These are phyloP conservation scores for Porites australiensis DNA, from an alignment of 64 coral and sea anemone genomes.

Conservation along the genomic window DNA sequence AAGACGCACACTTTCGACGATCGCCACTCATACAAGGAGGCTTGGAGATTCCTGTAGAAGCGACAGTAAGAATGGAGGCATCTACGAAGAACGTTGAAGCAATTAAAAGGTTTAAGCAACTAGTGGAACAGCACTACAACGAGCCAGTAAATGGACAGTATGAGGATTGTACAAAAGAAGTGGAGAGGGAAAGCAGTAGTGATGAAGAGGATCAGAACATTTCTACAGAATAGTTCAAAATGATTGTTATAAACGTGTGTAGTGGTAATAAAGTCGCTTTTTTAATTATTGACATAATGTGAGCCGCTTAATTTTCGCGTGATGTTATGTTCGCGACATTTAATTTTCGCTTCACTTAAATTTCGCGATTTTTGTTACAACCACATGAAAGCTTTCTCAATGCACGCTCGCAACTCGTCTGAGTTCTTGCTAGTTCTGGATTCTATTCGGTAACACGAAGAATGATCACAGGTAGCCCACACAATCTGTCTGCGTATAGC, in stretches of 20 bases:
- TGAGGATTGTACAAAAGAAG: slow-evolving; percentile 40
- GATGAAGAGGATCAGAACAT: slow-evolving; percentile 47
- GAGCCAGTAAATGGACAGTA: slow-evolving; percentile 21
- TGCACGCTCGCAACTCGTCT: no score
- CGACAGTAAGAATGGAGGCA: slow-evolving; percentile 60
- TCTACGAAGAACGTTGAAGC: slow-evolving; percentile 48
- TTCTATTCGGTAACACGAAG: no score
- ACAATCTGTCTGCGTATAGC: no score
- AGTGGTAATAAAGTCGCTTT: not conserved
- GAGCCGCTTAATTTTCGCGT: not conserved
- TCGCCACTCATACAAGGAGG: slow-evolving; percentile 70
- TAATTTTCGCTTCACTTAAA: no score
- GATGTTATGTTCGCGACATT: no score
- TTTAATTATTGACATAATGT: slow-evolving; percentile 22
- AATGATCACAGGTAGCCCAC: no score
- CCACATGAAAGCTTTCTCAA: no score
- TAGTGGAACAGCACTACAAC: slow-evolving; percentile 55
- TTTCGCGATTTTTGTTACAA: slow-evolving; percentile 33
- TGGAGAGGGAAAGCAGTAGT: slow-evolving; percentile 48
- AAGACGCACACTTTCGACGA: slow-evolving; percentile 55
- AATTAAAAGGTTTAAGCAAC: slow-evolving; percentile 32
- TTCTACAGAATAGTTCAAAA: slow-evolving; percentile 49
- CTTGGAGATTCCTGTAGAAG: slow-evolving; percentile 38
- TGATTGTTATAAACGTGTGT: not conserved
- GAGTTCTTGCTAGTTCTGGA: no score